Evolutionary conservation across 2,797 vertebrate genomes (phyloP), one percentile per base, ranked within the genome.

Genomic region (Syndactyla subalaris): DNA sequence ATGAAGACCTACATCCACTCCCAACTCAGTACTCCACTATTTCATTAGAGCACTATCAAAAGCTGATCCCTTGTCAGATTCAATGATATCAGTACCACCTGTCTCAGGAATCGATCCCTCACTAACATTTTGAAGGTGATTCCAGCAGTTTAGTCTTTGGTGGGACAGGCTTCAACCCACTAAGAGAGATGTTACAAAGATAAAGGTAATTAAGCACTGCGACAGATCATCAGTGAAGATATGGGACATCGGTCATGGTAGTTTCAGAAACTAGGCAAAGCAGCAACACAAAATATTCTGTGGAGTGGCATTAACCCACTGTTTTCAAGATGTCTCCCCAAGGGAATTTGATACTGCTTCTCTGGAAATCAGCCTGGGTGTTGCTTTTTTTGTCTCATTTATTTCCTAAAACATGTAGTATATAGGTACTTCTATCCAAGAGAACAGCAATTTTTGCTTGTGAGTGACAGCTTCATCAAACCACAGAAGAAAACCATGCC

Each of bases 401-500:
- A 38, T 59, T 90, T 74, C 15, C 38, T 67, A 87, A 89, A 82
- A 45, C 7, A 17, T 22, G 38, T 82, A 51, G 38, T 38, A 55
- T 15, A 76, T 39, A 49, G 57, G 20, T 52, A 67, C 14, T 68
- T 71, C 68, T 52, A 12, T 26, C 14, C 29, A 75, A 52, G 45
- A 75, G 54, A 88, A 58, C 12, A 59, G 41, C n/a, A 29, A 20
- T 55, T 91, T 85, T 76, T 72, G n/a, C 72, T 89, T 75, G 7
- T 66, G 84, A 83, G 45, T 36, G 68, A 94, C 81, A 94, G 70
- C 58, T 93, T 92, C 62, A 85, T 77, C 58, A 77, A 75, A 43
- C 19, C 4, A 3, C 45, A 80, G 68, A 77, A 75, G 49, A 84
- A 65, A 66, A 70, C 45, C 45, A 20, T 26, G 1, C 7, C 32